A percentile compares a stretch with the other conserved stretches of the same genome.
phyloP scores from a whole-genome alignment of 2,797 vertebrate genomes.

The Hemibagrus guttatus region DNA sequence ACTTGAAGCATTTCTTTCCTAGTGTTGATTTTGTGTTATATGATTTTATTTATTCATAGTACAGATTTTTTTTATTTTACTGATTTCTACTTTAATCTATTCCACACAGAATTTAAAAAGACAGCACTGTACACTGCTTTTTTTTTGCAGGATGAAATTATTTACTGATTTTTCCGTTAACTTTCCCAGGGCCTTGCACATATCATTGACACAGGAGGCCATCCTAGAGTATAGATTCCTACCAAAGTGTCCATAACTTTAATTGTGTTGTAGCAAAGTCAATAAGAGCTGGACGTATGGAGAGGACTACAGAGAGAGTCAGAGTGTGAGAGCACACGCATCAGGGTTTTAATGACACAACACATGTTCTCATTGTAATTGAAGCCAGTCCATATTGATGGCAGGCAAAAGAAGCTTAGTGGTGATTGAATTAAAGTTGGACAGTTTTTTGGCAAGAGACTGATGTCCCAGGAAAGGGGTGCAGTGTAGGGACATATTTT shows the following conservation, averaged over 20 bases:
- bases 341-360: constrained; percentile 72
- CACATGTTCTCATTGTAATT: constrained; percentile 75
- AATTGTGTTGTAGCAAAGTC: constrained; percentile 50
- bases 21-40: too few relatives aligned
- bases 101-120: neutral
- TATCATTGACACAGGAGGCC: constrained; percentile 41
- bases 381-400: constrained; percentile 71
- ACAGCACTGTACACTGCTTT: too few relatives aligned
- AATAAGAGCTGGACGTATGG: constrained; percentile 37
- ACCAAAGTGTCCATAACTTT: constrained; percentile 37
- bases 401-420: constrained; percentile 54
- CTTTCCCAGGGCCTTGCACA: constrained; percentile 22
- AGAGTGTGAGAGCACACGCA: constrained; percentile 49
- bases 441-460: constrained; percentile 64
- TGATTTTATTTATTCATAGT: neutral
- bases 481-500: constrained; percentile 79
- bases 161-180: neutral
- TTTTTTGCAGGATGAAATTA: constrained; percentile 9
- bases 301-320: constrained; percentile 6
- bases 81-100: neutral
- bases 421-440: constrained; percentile 56
- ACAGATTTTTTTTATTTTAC: neutral
- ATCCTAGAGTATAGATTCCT: constrained; percentile 48
- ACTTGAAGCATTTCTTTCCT: neutral
- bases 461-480: constrained; percentile 79